phyloP scores from a whole-genome alignment of 2,797 vertebrate genomes.

The Mus minutoides region DNA sequence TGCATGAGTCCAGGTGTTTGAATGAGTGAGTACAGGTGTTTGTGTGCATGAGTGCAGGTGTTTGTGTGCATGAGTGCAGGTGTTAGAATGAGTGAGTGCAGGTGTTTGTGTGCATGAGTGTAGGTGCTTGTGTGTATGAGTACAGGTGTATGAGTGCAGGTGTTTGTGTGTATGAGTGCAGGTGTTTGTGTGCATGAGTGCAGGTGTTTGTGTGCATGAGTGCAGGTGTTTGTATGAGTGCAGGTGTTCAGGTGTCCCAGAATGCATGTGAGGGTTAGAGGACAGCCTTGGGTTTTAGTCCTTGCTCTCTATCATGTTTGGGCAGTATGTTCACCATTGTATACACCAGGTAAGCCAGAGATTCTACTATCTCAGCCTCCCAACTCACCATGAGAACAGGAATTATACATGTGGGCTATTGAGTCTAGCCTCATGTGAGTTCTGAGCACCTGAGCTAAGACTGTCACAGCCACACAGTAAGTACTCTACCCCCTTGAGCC shows the following conservation, averaged over 20 bases:
- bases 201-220: background rate
- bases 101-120: background rate
- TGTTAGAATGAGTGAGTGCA: too few species aligned
- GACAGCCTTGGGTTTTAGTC: background rate
- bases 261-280: background rate
- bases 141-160: background rate
- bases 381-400: background rate
- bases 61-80: background rate
- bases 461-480: background rate
- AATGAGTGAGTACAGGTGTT: background rate
- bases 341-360: background rate
- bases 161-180: too few species aligned
- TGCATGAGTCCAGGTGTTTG: too few species aligned
- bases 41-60: background rate
- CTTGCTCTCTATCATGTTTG: background rate
- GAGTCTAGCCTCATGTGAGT: background rate
- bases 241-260: background rate
- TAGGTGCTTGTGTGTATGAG: background rate
- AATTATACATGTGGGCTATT: background rate
- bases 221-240: background rate
- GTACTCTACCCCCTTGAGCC: background rate
- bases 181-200: background rate
- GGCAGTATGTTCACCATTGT: background rate
- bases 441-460: background rate
- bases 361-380: background rate